Evolutionary conservation across 92 coral and sea anemone genomes (phyloP), one percentile per base, ranked within the genome.

Genomic region (Nematostella vectensis): DNA sequence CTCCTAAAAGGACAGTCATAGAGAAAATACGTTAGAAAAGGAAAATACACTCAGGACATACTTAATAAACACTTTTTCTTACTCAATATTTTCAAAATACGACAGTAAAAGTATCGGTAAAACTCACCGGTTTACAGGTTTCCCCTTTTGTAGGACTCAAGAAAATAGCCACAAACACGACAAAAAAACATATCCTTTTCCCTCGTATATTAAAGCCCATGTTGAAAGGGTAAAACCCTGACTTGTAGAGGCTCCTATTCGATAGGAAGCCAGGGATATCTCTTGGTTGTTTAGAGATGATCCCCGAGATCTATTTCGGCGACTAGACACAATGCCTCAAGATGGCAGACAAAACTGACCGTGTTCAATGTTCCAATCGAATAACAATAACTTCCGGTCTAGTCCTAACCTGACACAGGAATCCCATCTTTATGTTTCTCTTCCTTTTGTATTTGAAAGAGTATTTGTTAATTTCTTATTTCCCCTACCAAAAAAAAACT

Each of bases 1-100:
- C 31, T 84, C 87, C 99, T 93, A 53, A 51, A 72, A 55, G 16
- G 27, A 69, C 21, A 27, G 40, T 25, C 17, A 3, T 43, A 2
- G 10, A 13, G 2, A 29, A n/a, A n/a, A n/a, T n/a, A n/a, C n/a
- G 48, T 47, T 1, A 24, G 12, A 58, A 48, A 1, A 20, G 11
- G n/a, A n/a, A n/a, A n/a, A n/a, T n/a, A n/a, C n/a, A n/a, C n/a
- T n/a, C n/a, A n/a, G n/a, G n/a, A n/a, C n/a, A n/a, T n/a, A n/a
- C n/a, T n/a, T n/a, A n/a, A n/a, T n/a, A n/a, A n/a, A n/a, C n/a
- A n/a, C n/a, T n/a, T n/a, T n/a, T n/a, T n/a, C n/a, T n/a, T n/a
- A n/a, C n/a, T n/a, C n/a, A n/a, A n/a, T n/a, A n/a, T n/a, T n/a
- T n/a, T n/a, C n/a, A n/a, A n/a, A 63, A 63, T 22, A 28, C 11